A percentile compares a stretch with the other conserved stretches of the same genome.
These are phyloP conservation scores for Melanargia galathea DNA, from an alignment of 2,888 invertebrate species.

Conservation along the genomic window DNA sequence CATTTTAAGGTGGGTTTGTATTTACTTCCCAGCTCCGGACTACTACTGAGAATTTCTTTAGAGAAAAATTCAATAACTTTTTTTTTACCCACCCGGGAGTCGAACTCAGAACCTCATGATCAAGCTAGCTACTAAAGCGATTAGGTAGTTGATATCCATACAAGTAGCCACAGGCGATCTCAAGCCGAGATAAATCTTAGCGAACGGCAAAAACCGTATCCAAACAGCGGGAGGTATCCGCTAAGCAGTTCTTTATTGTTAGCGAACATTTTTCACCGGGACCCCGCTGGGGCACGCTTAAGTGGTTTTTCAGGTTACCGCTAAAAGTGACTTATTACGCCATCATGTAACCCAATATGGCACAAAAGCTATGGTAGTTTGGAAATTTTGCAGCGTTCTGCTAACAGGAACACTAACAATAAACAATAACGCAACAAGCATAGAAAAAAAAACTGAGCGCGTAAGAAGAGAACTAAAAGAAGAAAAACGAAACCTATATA, in stretches of 20 bases:
- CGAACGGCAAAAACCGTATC: slow-evolving; percentile 25
- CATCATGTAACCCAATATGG: slow-evolving; percentile 16
- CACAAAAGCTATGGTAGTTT: slow-evolving; percentile 17
- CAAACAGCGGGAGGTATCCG: slow-evolving; percentile 31
- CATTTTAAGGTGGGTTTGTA: too few relatives aligned
- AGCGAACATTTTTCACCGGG: slow-evolving; percentile 41
- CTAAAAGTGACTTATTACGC: slow-evolving; percentile 32
- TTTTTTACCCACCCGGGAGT: too few relatives aligned
- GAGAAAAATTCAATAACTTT: too few relatives aligned
- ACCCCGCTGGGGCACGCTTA: slow-evolving; percentile 43
- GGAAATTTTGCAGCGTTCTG: not conserved
- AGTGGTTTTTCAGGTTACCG: slow-evolving; percentile 44
- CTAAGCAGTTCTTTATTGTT: slow-evolving; percentile 37
- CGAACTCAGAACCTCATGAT: too few relatives aligned
- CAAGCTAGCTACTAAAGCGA: too few relatives aligned
- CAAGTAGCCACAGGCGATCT: not conserved
- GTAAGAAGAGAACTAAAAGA: too few relatives aligned
- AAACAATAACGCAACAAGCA: not conserved
- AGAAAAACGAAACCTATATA: too few relatives aligned
- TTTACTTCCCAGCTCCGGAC: too few relatives aligned
- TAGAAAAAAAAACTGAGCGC: too few relatives aligned
- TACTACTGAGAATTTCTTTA: too few relatives aligned
- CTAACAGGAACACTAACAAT: not conserved
- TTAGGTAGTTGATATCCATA: not conserved
- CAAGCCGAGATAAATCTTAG: slow-evolving; percentile 14